Evolutionary conservation across 1,140 invertebrate species (phyloP).

Genomic region (Drosophila orena): DNA sequence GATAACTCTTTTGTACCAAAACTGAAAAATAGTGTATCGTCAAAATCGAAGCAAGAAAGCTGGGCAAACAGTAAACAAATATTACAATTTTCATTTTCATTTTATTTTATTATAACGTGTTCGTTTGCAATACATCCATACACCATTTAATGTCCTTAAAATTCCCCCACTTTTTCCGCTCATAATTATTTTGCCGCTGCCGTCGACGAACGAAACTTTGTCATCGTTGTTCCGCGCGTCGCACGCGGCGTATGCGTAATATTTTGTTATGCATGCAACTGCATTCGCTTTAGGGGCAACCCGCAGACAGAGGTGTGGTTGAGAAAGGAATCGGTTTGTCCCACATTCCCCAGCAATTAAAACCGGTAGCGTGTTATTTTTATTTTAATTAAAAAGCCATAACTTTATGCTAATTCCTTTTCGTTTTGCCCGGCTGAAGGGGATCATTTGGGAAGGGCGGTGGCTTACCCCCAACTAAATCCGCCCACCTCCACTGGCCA

Average conservation of each 20-base stretch:
- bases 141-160: constrained; percentile 14
- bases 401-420: constrained; percentile 58
- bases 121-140: too few relatives aligned
- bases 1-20: not conserved
- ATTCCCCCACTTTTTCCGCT: constrained; percentile 31
- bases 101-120: constrained; percentile 24
- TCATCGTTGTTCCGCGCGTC: constrained; percentile 49
- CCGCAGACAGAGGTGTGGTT: constrained; percentile 27
- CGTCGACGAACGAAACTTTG: constrained; percentile 45
- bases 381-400: constrained; percentile 73
- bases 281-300: constrained; percentile 17
- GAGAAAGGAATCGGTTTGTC: constrained; percentile 10
- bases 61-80: not conserved
- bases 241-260: constrained; percentile 67
- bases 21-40: not conserved
- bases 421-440: constrained; percentile 6
- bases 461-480: not conserved
- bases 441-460: not conserved
- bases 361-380: constrained; percentile 49
- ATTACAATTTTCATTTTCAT: too few relatives aligned
- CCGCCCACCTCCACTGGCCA: not conserved
- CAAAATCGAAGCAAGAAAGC: not conserved
- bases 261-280: constrained; percentile 69
- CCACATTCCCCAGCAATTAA: constrained; percentile 67
- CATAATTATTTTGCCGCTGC: constrained; percentile 62